Base-by-base conservation (phyloP, 2,797 vertebrate genomes). In the Sitta carolinensis region DNA sequence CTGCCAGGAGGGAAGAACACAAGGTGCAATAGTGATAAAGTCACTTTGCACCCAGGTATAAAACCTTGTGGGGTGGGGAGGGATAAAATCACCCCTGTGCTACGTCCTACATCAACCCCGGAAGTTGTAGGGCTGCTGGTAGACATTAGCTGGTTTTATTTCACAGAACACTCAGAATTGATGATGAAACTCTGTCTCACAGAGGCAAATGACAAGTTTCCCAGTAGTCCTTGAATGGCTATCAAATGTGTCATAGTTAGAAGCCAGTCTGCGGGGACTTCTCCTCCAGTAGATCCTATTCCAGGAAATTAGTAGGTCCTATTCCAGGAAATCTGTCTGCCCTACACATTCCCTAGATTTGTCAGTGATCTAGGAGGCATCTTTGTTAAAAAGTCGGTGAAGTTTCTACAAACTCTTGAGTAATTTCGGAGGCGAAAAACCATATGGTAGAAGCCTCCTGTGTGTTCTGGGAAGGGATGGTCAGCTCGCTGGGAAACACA, bases 211-310 rank as follows among this genome's bases (percentile, higher is more conserved):
- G 76, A 90, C 83, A 89, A 61, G 55, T 55, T 94, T 94, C 85
- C 83, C 78, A 80, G 93, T 92, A 92, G 89, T 63, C 89, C 82
- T 89, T 90, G 93, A 94, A 92, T 89, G 75, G 83, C 91, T 96
- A 95, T 87, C 94, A 95, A 93, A 95, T 96, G 90, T 94, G 96
- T 93, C 96, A 95, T 82, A 87, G 76, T 95, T 93, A 94, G 81
- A 82, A 96, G 93, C 55, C 93, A 90, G 91, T 54, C 83, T 61
- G 58, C 42, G 87, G 81, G 76, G 69, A 94, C 79, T 82, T 94
- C 87, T 96, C 82, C 91, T 92, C 91, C 72, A 91, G 67, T 91
- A 43, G 79, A 51, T 95, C 75, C 72, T 19, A 1, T 92, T 94
- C 90, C 94, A 91, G 90, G 96, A 96, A 96, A 80, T 87, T 14